phyloP scores from a whole-genome alignment of 2,888 invertebrate genomes.

The Aspidiotus destructor region DNA sequence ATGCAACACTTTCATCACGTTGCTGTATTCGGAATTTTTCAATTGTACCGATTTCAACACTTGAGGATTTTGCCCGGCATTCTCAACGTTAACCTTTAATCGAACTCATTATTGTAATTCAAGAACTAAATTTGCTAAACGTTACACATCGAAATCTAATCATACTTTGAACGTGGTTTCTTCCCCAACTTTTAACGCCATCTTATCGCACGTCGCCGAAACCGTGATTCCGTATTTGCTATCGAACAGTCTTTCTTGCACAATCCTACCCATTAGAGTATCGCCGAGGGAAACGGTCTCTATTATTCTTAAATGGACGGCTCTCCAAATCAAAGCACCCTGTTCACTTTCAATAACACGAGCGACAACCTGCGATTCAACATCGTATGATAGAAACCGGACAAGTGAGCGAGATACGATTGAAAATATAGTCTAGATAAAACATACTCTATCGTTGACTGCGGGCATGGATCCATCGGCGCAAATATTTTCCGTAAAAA shows the following conservation, averaged over 20 bases:
- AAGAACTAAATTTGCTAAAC: neutral
- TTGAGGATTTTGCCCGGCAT: neutral
- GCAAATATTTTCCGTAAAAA: slow-evolving; percentile 51
- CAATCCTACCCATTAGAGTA: slow-evolving; percentile 3
- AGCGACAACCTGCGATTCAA: slow-evolving; percentile 44
- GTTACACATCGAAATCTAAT: neutral
- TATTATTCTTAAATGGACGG: slow-evolving; percentile 45
- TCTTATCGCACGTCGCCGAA: neutral
- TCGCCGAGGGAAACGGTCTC: neutral
- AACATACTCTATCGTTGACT: slow-evolving; percentile 49
- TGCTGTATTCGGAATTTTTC: slow-evolving; percentile 9
- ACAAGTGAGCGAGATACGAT: neutral
- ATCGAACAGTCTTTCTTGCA: slow-evolving; percentile 14
- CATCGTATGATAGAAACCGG: neutral
- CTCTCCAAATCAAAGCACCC: slow-evolving; percentile 50
- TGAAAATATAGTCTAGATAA: neutral
- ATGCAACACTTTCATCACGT: slow-evolving; percentile 1
- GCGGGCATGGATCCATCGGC: slow-evolving; percentile 48
- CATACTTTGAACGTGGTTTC: neutral
- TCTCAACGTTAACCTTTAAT: slow-evolving; percentile 11
- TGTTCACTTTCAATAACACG: slow-evolving; percentile 67
- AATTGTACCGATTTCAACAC: neutral
- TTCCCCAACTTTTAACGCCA: neutral
- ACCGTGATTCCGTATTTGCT: slow-evolving; percentile 15
- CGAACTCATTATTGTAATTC: neutral